Evolutionary conservation across 2,888 invertebrate genomes (phyloP).

Genomic region (Itoplectis maculator): DNA sequence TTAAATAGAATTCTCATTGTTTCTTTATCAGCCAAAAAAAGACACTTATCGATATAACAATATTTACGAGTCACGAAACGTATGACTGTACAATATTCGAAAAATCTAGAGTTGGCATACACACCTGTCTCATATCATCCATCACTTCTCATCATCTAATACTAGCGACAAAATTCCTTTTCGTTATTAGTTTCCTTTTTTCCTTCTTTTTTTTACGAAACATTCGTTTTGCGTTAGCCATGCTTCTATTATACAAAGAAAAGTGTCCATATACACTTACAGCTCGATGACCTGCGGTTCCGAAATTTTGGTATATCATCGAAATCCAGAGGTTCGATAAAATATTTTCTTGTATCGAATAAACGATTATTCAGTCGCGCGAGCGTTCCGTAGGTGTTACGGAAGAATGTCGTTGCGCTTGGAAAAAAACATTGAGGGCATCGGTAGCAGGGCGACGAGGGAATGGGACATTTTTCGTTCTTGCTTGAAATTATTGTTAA

Average conservation of each 20-base stretch:
- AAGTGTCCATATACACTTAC: constrained; percentile 11
- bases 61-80: constrained; percentile 71
- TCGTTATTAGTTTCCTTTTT: background rate
- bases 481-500: constrained; percentile 59
- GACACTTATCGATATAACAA: constrained; percentile 71
- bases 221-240: background rate
- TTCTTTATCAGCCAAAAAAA: constrained; percentile 71
- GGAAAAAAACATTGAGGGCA: constrained; percentile 28
- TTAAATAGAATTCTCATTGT: constrained; percentile 78
- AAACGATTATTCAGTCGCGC: background rate
- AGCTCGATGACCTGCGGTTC: constrained; percentile 18
- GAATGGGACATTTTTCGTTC: constrained; percentile 50
- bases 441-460: constrained; percentile 33
- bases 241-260: constrained; percentile 38
- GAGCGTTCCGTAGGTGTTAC: background rate
- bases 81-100: constrained; percentile 78
- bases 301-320: constrained; percentile 23
- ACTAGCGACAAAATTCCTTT: constrained; percentile 35
- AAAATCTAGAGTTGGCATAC: constrained; percentile 76
- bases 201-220: constrained; percentile 28
- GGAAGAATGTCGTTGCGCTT: constrained; percentile 29
- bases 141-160: constrained; percentile 30
- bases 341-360: constrained; percentile 15
- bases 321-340: constrained; percentile 38
- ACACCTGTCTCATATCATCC: constrained; percentile 58